phyloP scores from a whole-genome alignment of 2,797 vertebrate genomes.

The Halcyon smyrnensis region DNA sequence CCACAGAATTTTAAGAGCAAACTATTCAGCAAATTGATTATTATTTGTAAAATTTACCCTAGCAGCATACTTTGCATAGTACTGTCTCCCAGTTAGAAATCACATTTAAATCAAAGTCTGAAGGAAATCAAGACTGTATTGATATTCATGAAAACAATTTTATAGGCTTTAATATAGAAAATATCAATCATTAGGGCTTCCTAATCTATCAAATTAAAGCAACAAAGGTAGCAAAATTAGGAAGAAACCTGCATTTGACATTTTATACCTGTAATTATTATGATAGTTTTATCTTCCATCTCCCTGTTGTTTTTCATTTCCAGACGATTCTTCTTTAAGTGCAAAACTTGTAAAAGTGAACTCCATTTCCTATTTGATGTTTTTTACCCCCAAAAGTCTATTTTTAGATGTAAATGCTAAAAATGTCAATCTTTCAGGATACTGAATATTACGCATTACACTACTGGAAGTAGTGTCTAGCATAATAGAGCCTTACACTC shows the following conservation, averaged over 20 bases:
- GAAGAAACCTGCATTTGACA: background rate
- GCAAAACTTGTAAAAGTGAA: background rate
- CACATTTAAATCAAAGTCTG: background rate
- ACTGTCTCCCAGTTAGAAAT: background rate
- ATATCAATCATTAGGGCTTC: background rate
- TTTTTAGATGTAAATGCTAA: background rate
- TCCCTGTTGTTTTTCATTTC: background rate
- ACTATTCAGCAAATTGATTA: background rate
- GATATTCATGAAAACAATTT: background rate
- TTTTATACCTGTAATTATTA: background rate
- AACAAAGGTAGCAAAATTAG: background rate
- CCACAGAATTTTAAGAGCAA: background rate
- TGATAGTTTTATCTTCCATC: background rate
- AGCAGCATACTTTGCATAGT: background rate
- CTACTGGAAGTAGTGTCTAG: background rate
- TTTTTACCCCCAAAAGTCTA: accelerated
- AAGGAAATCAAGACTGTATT: background rate
- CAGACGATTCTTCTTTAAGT: background rate
- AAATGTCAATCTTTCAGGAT: background rate
- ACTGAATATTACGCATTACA: background rate
- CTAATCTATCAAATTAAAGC: background rate
- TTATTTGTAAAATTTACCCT: background rate
- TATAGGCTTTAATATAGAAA: background rate
- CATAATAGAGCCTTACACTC: background rate
- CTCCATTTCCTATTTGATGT: background rate